Evolutionary conservation across 2,113 vertebrate species (phyloP).

Genomic region (Phaethornis superciliosus): DNA sequence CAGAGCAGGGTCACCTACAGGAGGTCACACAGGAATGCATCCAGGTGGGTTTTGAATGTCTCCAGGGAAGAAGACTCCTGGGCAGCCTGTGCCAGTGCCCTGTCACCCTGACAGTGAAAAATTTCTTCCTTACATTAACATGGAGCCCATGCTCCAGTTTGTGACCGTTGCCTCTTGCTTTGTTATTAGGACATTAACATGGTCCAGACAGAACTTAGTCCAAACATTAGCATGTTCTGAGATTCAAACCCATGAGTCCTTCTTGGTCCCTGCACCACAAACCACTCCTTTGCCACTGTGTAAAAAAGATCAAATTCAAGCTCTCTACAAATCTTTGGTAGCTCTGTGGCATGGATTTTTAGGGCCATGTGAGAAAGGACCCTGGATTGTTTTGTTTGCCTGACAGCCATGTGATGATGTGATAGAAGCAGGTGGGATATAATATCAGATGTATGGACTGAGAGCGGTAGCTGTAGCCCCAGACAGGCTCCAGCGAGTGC

Average conservation of each 20-base stretch:
- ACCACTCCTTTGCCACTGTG: background rate
- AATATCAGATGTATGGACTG: background rate
- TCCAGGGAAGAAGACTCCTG: too few relatives aligned
- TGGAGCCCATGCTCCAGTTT: too few relatives aligned
- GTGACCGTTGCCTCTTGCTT: too few relatives aligned
- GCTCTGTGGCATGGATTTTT: fast-evolving
- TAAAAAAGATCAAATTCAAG: background rate
- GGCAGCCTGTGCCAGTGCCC: too few relatives aligned
- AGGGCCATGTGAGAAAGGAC: background rate
- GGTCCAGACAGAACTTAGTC: background rate
- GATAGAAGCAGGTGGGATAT: background rate
- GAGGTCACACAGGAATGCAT: too few relatives aligned
- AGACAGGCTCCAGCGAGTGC: background rate
- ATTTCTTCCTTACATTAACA: too few relatives aligned
- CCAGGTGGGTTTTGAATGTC: too few relatives aligned
- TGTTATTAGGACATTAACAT: too few relatives aligned
- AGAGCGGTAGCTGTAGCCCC: background rate
- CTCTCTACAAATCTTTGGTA: background rate
- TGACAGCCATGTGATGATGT: background rate
- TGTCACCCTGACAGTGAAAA: too few relatives aligned
- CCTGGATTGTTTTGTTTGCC: background rate
- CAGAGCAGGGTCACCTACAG: too few relatives aligned
- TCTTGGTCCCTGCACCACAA: background rate
- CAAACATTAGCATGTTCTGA: background rate
- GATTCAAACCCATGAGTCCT: background rate